phyloP scores from a whole-genome alignment of 2,797 vertebrate species.

The Lutjanus argentimaculatus region DNA sequence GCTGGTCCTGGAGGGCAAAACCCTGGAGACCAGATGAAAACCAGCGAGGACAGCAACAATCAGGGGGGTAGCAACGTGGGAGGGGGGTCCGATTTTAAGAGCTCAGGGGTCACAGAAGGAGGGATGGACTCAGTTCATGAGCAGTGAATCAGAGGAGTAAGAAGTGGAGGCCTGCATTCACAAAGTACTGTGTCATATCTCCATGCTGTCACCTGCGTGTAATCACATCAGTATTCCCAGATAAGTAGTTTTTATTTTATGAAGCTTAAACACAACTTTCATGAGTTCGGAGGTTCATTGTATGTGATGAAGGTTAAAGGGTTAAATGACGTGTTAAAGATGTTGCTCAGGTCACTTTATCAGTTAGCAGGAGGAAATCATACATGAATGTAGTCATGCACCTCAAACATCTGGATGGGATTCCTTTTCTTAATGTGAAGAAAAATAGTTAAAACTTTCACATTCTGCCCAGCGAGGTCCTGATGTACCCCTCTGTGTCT shows the following conservation, averaged over 20 bases:
- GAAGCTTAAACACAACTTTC: constrained; percentile 1
- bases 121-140: constrained; percentile 11
- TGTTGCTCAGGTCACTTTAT: constrained; percentile 62
- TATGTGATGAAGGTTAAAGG: constrained; percentile 16
- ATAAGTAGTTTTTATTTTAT: constrained; percentile 19
- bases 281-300: constrained; percentile 11
- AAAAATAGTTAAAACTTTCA: background rate
- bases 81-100: constrained; percentile 21
- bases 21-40: constrained; percentile 91
- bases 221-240: constrained; percentile 27
- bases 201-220: constrained; percentile 40
- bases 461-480: background rate
- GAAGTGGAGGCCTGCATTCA: constrained; percentile 7
- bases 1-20: constrained; percentile 95
- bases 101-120: constrained; percentile 38
- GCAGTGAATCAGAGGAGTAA: constrained; percentile 3
- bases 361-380: constrained; percentile 20
- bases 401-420: constrained; percentile 31
- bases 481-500: background rate
- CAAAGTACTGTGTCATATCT: constrained; percentile 12
- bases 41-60: constrained; percentile 13
- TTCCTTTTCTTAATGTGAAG: background rate
- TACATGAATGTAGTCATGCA: constrained; percentile 83
- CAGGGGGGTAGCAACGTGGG: background rate
- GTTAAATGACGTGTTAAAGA: constrained; percentile 17